Evolutionary conservation across 2,797 vertebrate genomes (phyloP), one percentile per base, ranked within the genome.

Genomic region (Anisognathus igniventris): DNA sequence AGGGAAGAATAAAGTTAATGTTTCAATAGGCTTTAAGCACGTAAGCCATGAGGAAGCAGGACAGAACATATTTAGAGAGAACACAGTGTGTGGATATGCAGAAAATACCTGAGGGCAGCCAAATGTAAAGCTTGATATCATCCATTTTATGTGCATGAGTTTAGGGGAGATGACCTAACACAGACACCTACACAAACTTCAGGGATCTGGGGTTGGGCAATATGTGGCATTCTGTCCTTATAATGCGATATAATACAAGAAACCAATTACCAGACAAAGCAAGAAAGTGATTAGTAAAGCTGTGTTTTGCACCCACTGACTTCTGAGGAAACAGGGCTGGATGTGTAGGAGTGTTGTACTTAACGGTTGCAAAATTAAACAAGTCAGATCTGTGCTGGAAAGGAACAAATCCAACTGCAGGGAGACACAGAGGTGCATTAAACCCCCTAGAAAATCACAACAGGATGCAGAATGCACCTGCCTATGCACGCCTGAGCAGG

Each of bases 391-490:
- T 90, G 66, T 42, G 76, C 58, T 73, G 58, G 71, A 90, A 93
- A 76, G 87, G 79, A 93, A 28, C 56, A 76, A 88, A 78, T 70
- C 70, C 58, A 66, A 86, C 66, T 47, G 19, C 44, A 40, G 85
- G 56, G 82, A 94, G 85, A 75, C 87, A 64, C 92, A 90, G 82
- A 92, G 70, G 82, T 73, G 60, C 95, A 73, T 92, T 94, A 95
- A 96, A 77, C 33, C 62, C 28, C 5, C 82, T 56, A 7, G 73
- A 86, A 96, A 95, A 79, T 88, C 79, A 53, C 80, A 72, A 48
- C 88, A 96, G 89, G 93, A 86, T 90, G 70, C 68, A 18, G 54
- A 95, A 81, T 86, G 68, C 92, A 96, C 92, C 92, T 96, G 93
- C 72, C 86, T 42, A 13, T 70, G 73, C 42, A 6, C 50, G 83